These are phyloP conservation scores for Sinotaia quadrata DNA, from an alignment of 2,888 invertebrate species.

Conservation along the genomic window DNA sequence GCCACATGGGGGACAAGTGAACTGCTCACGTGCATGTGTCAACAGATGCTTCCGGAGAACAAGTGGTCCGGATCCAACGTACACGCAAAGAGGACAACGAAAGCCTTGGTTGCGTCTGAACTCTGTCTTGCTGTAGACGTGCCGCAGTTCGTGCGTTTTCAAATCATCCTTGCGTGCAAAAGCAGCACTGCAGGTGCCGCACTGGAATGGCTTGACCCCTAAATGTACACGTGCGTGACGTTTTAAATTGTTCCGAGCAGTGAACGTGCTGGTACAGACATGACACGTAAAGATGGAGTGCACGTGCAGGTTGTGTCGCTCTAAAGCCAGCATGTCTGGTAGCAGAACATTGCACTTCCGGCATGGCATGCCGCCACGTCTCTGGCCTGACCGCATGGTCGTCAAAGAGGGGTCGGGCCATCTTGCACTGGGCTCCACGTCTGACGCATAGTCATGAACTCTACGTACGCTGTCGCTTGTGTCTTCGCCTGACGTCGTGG, in stretches of 20 bases:
- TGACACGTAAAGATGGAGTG: constrained; percentile 55
- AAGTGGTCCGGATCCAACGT: constrained; percentile 53
- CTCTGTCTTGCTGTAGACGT: constrained; percentile 50
- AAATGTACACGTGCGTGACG: constrained; percentile 59
- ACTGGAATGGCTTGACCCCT: constrained; percentile 56
- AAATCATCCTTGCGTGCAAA: constrained; percentile 60
- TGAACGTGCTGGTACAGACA: constrained; percentile 56
- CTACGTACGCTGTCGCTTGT: not conserved
- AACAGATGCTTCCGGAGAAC: constrained; percentile 56
- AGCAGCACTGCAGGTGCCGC: constrained; percentile 49
- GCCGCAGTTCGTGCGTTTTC: constrained; percentile 59
- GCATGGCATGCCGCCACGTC: constrained; percentile 43
- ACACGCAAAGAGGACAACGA: constrained; percentile 51
- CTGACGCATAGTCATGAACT: not conserved
- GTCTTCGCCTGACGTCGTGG: no score
- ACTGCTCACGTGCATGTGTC: constrained; percentile 41
- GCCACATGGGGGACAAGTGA: constrained; percentile 50
- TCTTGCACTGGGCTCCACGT: not conserved
- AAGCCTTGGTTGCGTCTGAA: no score
- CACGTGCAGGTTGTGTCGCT: constrained; percentile 49
- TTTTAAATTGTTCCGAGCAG: constrained; percentile 58
- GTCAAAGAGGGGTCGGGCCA: constrained; percentile 3
- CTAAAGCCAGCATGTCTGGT: constrained; percentile 43
- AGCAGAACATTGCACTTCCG: constrained; percentile 49
- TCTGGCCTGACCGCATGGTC: constrained; percentile 21